A percentile compares a stretch with the other conserved stretches of the same genome.
phyloP scores from a whole-genome alignment of 1,140 invertebrate species.

The Leptopilina boulardi region DNA sequence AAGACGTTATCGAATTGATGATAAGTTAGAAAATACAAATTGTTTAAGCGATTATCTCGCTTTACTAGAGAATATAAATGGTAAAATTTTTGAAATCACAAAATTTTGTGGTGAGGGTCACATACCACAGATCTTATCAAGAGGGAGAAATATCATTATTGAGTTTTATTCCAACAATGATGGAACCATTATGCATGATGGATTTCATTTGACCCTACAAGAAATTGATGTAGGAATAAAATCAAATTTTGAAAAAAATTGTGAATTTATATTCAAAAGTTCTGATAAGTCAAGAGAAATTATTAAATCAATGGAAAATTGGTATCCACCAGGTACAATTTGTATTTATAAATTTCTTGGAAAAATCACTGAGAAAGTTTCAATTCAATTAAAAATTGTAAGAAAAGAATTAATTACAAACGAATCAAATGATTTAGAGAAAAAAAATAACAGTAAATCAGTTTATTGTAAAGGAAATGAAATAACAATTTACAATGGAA shows the following conservation, averaged over 20 bases:
- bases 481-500: slow-evolving; percentile 67
- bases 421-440: slow-evolving; percentile 35
- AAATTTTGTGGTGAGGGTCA: slow-evolving; percentile 66
- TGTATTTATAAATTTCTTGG: slow-evolving; percentile 67
- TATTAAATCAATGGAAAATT: slow-evolving; percentile 59
- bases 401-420: slow-evolving; percentile 54
- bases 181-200: slow-evolving; percentile 67
- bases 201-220: slow-evolving; percentile 65
- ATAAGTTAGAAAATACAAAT: slow-evolving; percentile 48
- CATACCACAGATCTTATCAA: slow-evolving; percentile 64
- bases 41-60: slow-evolving; percentile 66
- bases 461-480: slow-evolving; percentile 66
- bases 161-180: slow-evolving; percentile 65
- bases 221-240: slow-evolving; percentile 58
- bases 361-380: slow-evolving; percentile 58
- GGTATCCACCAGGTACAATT: slow-evolving; percentile 66
- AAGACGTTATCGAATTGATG: slow-evolving; percentile 45
- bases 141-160: slow-evolving; percentile 63
- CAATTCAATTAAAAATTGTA: slow-evolving; percentile 65
- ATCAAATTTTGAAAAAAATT: slow-evolving; percentile 48
- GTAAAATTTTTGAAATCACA: slow-evolving; percentile 61
- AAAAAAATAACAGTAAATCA: slow-evolving; percentile 49
- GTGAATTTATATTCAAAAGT: slow-evolving; percentile 63
- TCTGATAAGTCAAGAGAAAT: slow-evolving; percentile 54
- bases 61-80: slow-evolving; percentile 63